A percentile compares a stretch with the other conserved stretches of the same genome.
Evolutionary conservation across 2,888 invertebrate species (phyloP).

Genomic region (Acrocera orbiculus): DNA sequence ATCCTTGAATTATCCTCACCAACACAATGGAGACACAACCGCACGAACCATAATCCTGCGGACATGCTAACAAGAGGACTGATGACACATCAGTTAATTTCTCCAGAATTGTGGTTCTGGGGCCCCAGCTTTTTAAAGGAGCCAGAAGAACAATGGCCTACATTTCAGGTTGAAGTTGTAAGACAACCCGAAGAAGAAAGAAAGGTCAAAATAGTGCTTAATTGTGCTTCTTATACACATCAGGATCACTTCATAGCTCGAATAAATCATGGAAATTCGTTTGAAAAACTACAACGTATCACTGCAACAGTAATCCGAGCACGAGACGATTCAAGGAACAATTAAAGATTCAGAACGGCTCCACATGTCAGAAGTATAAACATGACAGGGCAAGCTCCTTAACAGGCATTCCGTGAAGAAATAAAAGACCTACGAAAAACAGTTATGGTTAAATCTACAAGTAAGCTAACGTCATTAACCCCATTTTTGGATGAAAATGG

Average conservation of each 20-base stretch:
- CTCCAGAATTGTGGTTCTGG: background rate
- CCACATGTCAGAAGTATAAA: too few relatives aligned
- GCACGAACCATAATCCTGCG: background rate
- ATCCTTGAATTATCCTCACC: conserved; percentile 13
- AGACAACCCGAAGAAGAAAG: background rate
- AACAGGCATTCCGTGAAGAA: background rate
- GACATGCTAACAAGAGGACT: background rate
- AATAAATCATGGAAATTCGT: background rate
- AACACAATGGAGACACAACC: background rate
- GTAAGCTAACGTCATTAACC: background rate
- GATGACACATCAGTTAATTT: background rate
- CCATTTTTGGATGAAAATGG: background rate
- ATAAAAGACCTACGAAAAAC: background rate
- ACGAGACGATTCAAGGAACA: too few relatives aligned
- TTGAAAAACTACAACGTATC: background rate
- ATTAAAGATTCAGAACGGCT: too few relatives aligned
- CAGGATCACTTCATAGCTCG: background rate
- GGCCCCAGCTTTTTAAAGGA: background rate
- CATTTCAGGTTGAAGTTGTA: background rate
- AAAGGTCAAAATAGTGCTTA: background rate
- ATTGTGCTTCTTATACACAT: background rate
- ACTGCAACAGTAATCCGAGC: background rate
- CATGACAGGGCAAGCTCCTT: too few relatives aligned
- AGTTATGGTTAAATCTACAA: background rate
- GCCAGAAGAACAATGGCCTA: background rate